Evolutionary conservation across 2,113 vertebrate genomes (phyloP), one percentile per base, ranked within the genome.

Genomic region (Egretta garzetta): DNA sequence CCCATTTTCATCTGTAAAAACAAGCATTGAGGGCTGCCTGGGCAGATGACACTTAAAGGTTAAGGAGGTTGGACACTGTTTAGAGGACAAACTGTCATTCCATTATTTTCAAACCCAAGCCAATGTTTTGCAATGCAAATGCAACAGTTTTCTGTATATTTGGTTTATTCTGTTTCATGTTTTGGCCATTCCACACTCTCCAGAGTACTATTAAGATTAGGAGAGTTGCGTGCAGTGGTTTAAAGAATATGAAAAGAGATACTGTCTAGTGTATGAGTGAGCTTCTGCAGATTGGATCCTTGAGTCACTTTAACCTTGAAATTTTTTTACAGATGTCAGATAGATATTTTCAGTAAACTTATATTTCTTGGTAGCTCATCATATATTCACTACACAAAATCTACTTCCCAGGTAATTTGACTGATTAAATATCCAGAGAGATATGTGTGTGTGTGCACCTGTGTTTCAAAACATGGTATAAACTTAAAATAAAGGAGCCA

Each of bases 161-260:
- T 67, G 50, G 43, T 62, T 96, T 93, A 97, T 94, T 97, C 91
- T 80, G 67, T 90, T 97, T 86, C 95, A 94, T 92, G 82, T 93
- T 97, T 95, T 82, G 72, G 88, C 76, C 88, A 94, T 89, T 96
- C 76, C 62, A 76, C n/a, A 3, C 62, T 88, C 96, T 95, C 94
- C 62, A 80, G 93, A 80, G 89, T n/a, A 71, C 80, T 83, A 73
- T 96, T 75, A 97, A 91, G 74, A 79, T 93, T 83, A 96, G 94
- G 71, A 86, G 76, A 87, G 56, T 80, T 86, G 87, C 28, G 32
- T 93, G 92, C 82, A 64, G 37, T 59, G 80, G 12, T 90, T 97
- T 93, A 80, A 93, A 95, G 88, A 76, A 74, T 45, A 81, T 53
- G 52, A 85, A 80, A 91, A 92, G 62, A 82, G 52, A 75, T 75